These are phyloP conservation scores for Ruditapes philippinarum DNA, from an alignment of 1,140 invertebrate genomes.

Conservation along the genomic window DNA sequence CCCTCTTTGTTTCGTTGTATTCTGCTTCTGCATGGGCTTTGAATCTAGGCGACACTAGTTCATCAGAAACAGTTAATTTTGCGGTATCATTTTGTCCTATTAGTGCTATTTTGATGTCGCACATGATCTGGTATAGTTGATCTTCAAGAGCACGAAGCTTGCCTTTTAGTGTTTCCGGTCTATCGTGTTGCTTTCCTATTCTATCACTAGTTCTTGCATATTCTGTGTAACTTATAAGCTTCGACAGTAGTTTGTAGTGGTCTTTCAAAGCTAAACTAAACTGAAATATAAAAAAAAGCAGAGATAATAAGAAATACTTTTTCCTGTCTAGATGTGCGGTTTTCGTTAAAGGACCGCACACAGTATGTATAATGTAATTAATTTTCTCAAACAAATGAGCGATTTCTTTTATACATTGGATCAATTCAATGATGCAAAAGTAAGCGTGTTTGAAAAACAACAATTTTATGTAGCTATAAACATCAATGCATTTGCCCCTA, in stretches of 20 bases:
- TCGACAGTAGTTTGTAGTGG: constrained; percentile 21
- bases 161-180: background rate
- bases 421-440: no score
- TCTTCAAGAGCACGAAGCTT: background rate
- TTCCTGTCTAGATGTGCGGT: no score
- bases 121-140: constrained; percentile 16
- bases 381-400: no score
- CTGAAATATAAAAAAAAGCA: constrained; percentile 51
- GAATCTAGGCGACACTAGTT: background rate
- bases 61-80: no score
- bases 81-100: background rate
- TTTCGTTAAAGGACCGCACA: no score
- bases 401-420: no score
- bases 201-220: background rate
- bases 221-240: constrained; percentile 23
- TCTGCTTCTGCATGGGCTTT: background rate
- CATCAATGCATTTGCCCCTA: no score
- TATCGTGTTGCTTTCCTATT: background rate
- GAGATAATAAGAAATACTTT: no score
- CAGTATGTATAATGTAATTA: no score
- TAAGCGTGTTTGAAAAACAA: no score
- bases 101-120: constrained; percentile 38
- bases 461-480: no score
- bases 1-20: constrained; percentile 1
- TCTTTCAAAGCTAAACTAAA: background rate